Evolutionary conservation across 2,888 invertebrate species (phyloP).

Genomic region (Habrosyne pyritoides): DNA sequence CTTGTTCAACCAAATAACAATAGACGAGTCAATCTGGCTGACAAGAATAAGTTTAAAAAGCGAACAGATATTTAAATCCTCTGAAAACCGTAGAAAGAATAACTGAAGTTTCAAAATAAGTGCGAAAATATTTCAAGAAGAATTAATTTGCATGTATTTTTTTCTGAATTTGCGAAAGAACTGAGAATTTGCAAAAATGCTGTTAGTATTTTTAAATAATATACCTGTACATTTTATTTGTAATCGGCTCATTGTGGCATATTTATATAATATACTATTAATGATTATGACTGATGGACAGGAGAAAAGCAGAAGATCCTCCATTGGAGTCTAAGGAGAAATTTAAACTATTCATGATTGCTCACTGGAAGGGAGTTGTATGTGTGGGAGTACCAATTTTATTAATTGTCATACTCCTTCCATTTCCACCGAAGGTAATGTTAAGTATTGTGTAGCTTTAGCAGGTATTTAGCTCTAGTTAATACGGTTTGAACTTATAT

Average conservation of each 20-base stretch:
- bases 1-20: not conserved
- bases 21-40: not conserved
- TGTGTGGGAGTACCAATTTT: slow-evolving; percentile 36
- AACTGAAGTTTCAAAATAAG: not conserved
- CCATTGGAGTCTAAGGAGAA: slow-evolving; percentile 24
- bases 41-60: not conserved
- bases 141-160: not conserved
- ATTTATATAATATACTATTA: no score
- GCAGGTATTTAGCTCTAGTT: no score
- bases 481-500: no score
- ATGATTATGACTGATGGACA: slow-evolving; percentile 3
- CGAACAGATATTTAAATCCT: not conserved
- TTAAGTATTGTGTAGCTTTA: no score
- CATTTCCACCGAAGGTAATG: slow-evolving; percentile 42
- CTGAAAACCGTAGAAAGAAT: not conserved
- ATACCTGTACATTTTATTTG: not conserved
- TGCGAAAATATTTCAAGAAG: not conserved
- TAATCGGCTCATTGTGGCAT: not conserved
- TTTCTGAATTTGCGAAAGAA: not conserved
- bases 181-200: not conserved
- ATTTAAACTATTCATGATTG: slow-evolving; percentile 33
- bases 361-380: slow-evolving; percentile 52
- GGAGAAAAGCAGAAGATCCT: slow-evolving; percentile 14
- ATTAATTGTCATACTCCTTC: slow-evolving; percentile 27
- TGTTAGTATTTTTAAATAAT: not conserved